Percentiles rank a stretch among this genome's conserved stretches.
Conservation (phyloP, 2,113 vertebrate genomes). For the Peromyscus leucopus region DNA sequence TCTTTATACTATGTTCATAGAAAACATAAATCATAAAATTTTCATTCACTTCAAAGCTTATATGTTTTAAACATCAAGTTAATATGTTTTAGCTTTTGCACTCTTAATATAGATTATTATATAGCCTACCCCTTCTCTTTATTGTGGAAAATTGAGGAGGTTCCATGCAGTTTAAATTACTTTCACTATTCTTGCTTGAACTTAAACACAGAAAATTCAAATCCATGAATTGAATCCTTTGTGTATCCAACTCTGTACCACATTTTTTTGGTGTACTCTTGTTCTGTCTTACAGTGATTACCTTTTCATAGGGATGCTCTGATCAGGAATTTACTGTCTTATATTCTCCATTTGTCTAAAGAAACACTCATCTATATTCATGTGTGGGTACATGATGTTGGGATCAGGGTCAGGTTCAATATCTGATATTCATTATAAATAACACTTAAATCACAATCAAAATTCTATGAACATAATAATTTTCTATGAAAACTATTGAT, state of each 20-base stretch:
- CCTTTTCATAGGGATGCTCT: neutral
- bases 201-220: neutral
- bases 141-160: neutral
- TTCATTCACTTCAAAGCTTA: slow-evolving; percentile 2
- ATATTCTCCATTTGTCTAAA: neutral
- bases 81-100: neutral
- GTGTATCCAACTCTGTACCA: neutral
- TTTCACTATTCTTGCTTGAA: neutral
- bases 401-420: neutral
- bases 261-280: neutral
- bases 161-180: neutral
- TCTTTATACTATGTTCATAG: neutral
- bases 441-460: neutral
- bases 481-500: neutral
- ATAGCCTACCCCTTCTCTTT: neutral
- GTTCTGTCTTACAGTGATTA: neutral
- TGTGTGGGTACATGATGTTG: neutral
- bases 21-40: neutral
- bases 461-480: neutral
- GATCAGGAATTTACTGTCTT: neutral
- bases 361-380: neutral
- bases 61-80: neutral
- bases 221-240: neutral
- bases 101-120: neutral
- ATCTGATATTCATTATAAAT: neutral